Base-by-base conservation (phyloP, 2,888 invertebrate genomes). In the Oscheius sp. region DNA sequence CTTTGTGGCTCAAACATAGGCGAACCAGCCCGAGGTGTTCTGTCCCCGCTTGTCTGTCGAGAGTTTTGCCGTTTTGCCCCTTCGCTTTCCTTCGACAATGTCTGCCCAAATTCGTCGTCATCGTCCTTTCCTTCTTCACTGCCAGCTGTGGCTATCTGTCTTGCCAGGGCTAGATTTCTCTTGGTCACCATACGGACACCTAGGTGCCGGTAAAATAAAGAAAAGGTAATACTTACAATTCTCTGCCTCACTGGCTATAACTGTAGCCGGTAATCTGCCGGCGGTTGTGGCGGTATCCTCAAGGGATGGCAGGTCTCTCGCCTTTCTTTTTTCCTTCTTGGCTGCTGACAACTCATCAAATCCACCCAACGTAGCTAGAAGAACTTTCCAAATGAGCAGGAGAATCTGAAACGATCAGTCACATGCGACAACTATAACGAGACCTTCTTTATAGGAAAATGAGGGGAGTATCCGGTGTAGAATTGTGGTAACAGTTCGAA, bases 371-470 rank as follows among this genome's bases (percentile, higher is more conserved):
- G 89, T 88, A 79, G 96, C 93, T 68, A 99, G 91, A 73, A 97
- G 92, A 12, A 95, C 92, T 91, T 99, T 99, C 99, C 99, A 99
- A 1, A 97, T 89, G 21, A 99, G 90, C 61, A 99, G 90, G 21
- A 99, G 91, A 12, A 98, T 94, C 80, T 84, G 53, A 53, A 77
- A 52, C 23, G 43, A 63, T 43, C 2, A 63, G 21, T n/a, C 5
- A 27, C 13, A 35, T 3, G 9, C 5, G 43, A 35, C 2, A 9
- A 3, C 13, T n/a, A 87, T n/a, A n/a, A n/a, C n/a, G n/a, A n/a
- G n/a, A n/a, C 84, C 90, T 99, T 99, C 89, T 96, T 97, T 93
- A 99, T 97, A 2, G 99, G 99, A 90, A 96, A 98, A 90, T 98
- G 96, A 21, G 97, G 95, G 6, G 95, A 94, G 29, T 93, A 93